Percentiles rank a stretch among this genome's conserved stretches.
Conservation (phyloP, 2,797 vertebrate genomes). For the Sebastes hubbsi region DNA sequence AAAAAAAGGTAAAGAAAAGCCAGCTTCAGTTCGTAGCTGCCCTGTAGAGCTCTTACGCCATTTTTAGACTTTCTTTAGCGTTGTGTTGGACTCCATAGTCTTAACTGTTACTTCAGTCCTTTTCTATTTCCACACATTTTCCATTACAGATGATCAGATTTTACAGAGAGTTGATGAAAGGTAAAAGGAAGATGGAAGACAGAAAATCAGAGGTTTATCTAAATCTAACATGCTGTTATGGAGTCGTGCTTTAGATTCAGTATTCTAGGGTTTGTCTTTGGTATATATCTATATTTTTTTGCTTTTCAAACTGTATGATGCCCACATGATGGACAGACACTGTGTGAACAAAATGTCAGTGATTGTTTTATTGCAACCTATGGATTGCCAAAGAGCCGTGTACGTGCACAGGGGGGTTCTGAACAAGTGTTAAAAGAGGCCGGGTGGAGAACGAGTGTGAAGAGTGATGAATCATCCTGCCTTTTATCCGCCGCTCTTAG, state of each 20-base stretch:
- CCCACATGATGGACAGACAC: conserved; percentile 76
- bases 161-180: conserved; percentile 60
- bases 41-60: conserved; percentile 70
- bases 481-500: conserved; percentile 43
- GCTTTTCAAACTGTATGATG: conserved; percentile 78
- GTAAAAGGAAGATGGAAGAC: conserved; percentile 60
- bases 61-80: conserved; percentile 76
- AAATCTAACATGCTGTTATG: conserved; percentile 81
- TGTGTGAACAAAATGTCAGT: conserved; percentile 76
- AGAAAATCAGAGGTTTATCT: conserved; percentile 74
- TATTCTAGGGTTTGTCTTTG: conserved; percentile 81
- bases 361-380: conserved; percentile 93
- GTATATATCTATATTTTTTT: conserved; percentile 79
- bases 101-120: conserved; percentile 78
- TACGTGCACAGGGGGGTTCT: conserved; percentile 65
- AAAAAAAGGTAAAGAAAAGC: conserved; percentile 52
- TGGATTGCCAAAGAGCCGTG: conserved; percentile 94
- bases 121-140: conserved; percentile 74
- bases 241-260: conserved; percentile 81
- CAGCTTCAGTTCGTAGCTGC: conserved; percentile 74
- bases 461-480: conserved; percentile 25
- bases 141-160: conserved; percentile 66
- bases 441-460: conserved; percentile 11
- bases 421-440: conserved; percentile 57
- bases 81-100: conserved; percentile 80